Conservation (phyloP, 2,797 vertebrate species). For the Phoebastria nigripes region DNA sequence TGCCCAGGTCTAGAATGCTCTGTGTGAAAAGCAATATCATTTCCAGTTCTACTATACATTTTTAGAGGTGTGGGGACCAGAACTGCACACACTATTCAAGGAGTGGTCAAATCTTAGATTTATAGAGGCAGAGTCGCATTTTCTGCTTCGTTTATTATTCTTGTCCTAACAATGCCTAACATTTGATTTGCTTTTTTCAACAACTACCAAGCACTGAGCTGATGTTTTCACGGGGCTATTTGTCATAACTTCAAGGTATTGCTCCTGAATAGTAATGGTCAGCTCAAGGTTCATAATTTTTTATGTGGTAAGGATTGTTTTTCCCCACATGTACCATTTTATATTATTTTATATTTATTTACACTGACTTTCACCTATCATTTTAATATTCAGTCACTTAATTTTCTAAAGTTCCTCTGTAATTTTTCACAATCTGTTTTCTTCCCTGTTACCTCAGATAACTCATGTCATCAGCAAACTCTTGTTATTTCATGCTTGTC, state of each 20-base stretch:
- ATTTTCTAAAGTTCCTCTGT: not conserved
- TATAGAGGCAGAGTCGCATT: not conserved
- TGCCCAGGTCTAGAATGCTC: not conserved
- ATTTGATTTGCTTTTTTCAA: not conserved
- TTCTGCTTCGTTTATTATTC: not conserved
- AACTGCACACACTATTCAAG: not conserved
- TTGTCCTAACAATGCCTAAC: not conserved
- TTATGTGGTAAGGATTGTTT: not conserved
- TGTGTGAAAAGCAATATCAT: not conserved
- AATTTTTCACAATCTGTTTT: not conserved
- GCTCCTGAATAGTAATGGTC: not conserved
- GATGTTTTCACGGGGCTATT: not conserved
- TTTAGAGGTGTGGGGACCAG: not conserved
- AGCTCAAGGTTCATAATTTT: not conserved
- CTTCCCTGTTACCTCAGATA: not conserved
- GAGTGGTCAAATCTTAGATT: not conserved
- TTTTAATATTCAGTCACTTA: not conserved
- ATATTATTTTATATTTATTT: not conserved
- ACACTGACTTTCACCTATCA: not conserved
- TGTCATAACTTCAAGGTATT: not conserved
- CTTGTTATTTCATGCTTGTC: not conserved
- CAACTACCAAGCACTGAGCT: not conserved
- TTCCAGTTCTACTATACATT: not conserved
- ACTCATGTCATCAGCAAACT: not conserved
- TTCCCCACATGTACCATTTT: not conserved